Conservation (phyloP, 2,888 invertebrate genomes). For the Slavum lentiscoides region DNA sequence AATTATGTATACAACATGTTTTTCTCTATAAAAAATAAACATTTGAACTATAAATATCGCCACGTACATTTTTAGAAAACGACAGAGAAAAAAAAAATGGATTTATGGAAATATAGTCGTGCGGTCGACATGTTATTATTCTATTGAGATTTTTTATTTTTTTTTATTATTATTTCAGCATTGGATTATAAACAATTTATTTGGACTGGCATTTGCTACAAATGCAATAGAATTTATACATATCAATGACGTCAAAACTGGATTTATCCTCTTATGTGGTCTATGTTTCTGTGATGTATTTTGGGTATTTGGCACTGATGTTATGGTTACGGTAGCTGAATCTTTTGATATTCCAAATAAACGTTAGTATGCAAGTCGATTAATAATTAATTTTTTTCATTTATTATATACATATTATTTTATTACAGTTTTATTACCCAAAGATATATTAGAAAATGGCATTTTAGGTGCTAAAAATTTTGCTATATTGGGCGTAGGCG, state of each 20-base stretch:
- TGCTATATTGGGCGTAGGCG: conserved; percentile 98
- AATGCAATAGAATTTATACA: conserved; percentile 97
- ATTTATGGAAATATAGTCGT: too few species aligned
- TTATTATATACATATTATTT: conserved; percentile 50
- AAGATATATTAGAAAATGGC: conserved; percentile 93
- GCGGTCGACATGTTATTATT: too few species aligned
- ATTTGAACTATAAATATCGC: too few species aligned
- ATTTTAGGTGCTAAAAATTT: conserved; percentile 84
- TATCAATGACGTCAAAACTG: conserved; percentile 91
- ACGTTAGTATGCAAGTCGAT: conserved; percentile 65
- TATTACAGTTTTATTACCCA: conserved; percentile 90
- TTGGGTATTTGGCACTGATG: conserved; percentile 99
- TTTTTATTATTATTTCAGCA: conserved; percentile 78
- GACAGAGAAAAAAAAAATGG: too few species aligned
- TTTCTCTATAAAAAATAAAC: too few species aligned
- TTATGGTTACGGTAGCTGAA: conserved; percentile 99
- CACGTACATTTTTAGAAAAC: too few species aligned
- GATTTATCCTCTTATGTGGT: conserved; percentile 91
- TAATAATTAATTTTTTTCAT: not conserved
- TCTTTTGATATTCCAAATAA: conserved; percentile 99
- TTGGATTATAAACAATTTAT: conserved; percentile 98
- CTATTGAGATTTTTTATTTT: conserved; percentile 32
- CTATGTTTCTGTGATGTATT: conserved; percentile 98
- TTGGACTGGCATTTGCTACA: conserved; percentile 96
- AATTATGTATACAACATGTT: too few species aligned